Percentiles rank a stretch among this genome's conserved stretches.
Conservation (phyloP, 2,888 invertebrate genomes). For the Idaea straminata region DNA sequence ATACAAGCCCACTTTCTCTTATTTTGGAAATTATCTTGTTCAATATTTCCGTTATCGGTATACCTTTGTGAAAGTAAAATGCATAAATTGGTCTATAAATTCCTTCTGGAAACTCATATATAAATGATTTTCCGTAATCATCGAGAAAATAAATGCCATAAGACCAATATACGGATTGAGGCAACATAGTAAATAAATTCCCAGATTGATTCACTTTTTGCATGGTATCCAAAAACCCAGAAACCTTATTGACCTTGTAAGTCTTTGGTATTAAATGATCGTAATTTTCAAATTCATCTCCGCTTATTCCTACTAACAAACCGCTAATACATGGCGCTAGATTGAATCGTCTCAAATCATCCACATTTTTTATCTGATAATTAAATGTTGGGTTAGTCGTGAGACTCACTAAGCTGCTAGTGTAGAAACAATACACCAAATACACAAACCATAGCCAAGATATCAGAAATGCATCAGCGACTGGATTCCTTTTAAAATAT, state of each 20-base stretch:
- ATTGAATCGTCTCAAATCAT: conserved; percentile 23
- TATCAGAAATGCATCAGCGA: conserved; percentile 22
- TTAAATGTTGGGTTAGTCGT: conserved; percentile 29
- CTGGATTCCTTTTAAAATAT: conserved; percentile 18
- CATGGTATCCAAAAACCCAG: not conserved
- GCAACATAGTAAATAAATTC: not conserved
- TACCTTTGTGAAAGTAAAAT: not conserved
- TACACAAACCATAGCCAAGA: conserved; percentile 50
- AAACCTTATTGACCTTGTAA: not conserved
- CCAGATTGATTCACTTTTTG: not conserved
- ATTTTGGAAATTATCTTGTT: not conserved
- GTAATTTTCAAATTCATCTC: not conserved
- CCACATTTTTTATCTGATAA: conserved; percentile 26
- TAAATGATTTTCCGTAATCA: not conserved
- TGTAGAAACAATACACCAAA: conserved; percentile 34
- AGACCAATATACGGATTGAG: not conserved
- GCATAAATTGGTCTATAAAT: not conserved
- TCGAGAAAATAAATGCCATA: not conserved
- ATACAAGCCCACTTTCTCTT: not conserved
- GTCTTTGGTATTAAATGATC: not conserved
- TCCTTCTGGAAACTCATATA: not conserved
- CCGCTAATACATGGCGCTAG: not conserved
- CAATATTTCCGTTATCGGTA: not conserved
- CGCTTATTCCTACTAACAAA: not conserved
- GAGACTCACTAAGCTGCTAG: conserved; percentile 35